A percentile compares a stretch with the other conserved stretches of the same genome.
These are phyloP conservation scores for Chamaetylas fuelleborni DNA, from an alignment of 2,113 vertebrate species.

Conservation along the genomic window DNA sequence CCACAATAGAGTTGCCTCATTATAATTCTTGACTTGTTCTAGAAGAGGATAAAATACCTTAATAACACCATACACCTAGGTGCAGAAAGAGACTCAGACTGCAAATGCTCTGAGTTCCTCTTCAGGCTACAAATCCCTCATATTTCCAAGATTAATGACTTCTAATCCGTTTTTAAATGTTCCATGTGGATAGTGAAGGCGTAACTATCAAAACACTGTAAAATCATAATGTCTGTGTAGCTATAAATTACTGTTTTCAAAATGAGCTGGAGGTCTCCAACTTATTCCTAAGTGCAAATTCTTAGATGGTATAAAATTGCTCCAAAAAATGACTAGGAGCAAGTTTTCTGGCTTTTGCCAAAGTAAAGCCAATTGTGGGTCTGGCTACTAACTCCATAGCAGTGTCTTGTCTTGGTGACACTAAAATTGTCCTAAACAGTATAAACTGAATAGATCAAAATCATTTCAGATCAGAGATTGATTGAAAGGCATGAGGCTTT, in stretches of 20 bases:
- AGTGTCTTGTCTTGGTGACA: not conserved
- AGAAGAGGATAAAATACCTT: not conserved
- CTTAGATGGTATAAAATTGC: conserved; percentile 14
- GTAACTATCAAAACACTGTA: conserved; percentile 70
- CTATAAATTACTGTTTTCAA: conserved; percentile 65
- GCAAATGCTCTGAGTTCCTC: not conserved
- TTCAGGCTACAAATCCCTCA: not conserved
- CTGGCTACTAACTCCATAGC: not conserved
- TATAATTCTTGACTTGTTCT: not conserved
- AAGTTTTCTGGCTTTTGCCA: not conserved
- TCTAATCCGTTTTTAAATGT: conserved; percentile 62
- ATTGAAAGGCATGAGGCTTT: not conserved
- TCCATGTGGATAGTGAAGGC: conserved; percentile 65
- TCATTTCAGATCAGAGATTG: not conserved
- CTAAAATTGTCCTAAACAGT: not conserved
- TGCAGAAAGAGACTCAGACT: not conserved
- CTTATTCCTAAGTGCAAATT: conserved; percentile 45
- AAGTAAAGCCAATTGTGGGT: not conserved
- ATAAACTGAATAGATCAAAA: not conserved
- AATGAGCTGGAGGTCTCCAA: conserved; percentile 61
- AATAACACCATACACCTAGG: not conserved
- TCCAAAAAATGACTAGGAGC: not conserved
- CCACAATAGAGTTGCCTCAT: not conserved
- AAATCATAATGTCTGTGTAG: conserved; percentile 61
- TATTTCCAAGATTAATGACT: conserved; percentile 57